Percentiles rank a stretch among this genome's conserved stretches.
Evolutionary conservation across 2,888 invertebrate species (phyloP).

Genomic region (Sphaerophoria rueppellii): DNA sequence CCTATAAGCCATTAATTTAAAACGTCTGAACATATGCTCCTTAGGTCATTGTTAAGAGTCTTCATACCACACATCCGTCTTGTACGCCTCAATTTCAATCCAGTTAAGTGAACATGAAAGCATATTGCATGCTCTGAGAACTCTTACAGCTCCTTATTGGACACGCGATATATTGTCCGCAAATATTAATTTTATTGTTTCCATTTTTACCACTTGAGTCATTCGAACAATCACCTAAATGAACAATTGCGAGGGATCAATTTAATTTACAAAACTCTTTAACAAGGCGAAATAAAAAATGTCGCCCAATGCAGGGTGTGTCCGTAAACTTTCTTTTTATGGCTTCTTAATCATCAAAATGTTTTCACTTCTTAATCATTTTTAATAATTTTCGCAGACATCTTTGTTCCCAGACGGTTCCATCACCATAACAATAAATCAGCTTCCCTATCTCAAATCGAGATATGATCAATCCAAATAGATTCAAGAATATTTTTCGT

Average conservation of each 20-base stretch:
- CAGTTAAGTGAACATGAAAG: too few relatives aligned
- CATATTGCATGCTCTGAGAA: too few relatives aligned
- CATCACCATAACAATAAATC: constrained; percentile 23
- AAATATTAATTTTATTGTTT: too few relatives aligned
- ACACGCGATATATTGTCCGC: not conserved
- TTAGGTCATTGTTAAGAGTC: too few relatives aligned
- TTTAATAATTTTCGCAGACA: too few relatives aligned
- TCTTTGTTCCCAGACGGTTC: not conserved
- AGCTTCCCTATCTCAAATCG: constrained; percentile 1
- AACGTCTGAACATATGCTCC: too few relatives aligned
- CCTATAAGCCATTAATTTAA: too few relatives aligned
- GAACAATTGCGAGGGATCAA: not conserved
- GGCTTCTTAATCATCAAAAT: too few relatives aligned
- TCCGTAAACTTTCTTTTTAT: not conserved
- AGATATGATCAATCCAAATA: constrained; percentile 25
- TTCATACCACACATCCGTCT: too few relatives aligned
- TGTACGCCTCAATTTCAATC: too few relatives aligned
- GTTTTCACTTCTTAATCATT: not conserved
- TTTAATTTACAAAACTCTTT: not conserved
- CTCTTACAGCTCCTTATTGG: not conserved
- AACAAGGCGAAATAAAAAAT: not conserved
- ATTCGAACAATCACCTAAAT: not conserved
- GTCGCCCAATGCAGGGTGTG: not conserved
- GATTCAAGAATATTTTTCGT: constrained; percentile 22
- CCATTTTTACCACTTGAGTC: not conserved